A percentile compares a stretch with the other conserved stretches of the same genome.
Conservation (phyloP, 2,888 invertebrate genomes). For the Eremobia ochroleuca region DNA sequence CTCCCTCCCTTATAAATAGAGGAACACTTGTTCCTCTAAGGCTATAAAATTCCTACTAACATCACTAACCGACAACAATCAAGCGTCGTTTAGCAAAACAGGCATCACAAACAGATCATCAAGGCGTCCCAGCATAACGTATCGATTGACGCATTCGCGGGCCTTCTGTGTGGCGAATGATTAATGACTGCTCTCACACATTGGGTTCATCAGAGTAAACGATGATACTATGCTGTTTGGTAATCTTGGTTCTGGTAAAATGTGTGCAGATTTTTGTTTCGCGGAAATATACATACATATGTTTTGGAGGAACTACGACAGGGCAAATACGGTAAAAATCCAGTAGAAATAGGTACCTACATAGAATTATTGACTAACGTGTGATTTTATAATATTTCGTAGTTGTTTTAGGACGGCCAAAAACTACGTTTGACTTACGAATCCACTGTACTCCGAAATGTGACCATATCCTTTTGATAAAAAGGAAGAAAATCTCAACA, state of each 20-base stretch:
- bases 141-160: slow-evolving; percentile 67
- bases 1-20: neutral
- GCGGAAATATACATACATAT: neutral
- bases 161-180: slow-evolving; percentile 63
- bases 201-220: slow-evolving; percentile 61
- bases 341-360: neutral
- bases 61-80: neutral
- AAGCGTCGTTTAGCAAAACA: slow-evolving; percentile 26
- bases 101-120: slow-evolving; percentile 48
- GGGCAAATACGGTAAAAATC: neutral
- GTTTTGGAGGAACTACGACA: neutral
- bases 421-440: neutral
- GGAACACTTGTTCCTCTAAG: neutral
- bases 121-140: slow-evolving; percentile 41
- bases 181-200: slow-evolving; percentile 63
- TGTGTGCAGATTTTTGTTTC: slow-evolving; percentile 28
- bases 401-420: neutral
- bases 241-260: slow-evolving; percentile 24
- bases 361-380: neutral
- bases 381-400: neutral
- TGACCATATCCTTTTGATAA: neutral
- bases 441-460: neutral
- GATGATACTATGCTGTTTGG: slow-evolving; percentile 31
- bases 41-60: neutral
- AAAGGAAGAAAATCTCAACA: neutral